Conservation (phyloP, 2,797 vertebrate genomes). For the Sebastes iracundus region DNA sequence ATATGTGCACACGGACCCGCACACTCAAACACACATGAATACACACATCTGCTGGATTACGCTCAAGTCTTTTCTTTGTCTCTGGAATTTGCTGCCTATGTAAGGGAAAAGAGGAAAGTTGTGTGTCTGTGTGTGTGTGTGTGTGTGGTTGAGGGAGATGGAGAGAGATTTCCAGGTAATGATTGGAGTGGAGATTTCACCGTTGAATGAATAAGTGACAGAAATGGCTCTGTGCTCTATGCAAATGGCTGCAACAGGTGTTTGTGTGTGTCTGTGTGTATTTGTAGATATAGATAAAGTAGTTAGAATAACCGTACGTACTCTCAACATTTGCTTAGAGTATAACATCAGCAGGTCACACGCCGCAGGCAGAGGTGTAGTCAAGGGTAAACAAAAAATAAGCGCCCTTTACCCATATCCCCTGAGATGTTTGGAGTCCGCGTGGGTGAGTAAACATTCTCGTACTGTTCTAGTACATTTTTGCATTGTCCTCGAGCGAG, state of each 20-base stretch:
- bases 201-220: constrained; percentile 47
- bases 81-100: constrained; percentile 20
- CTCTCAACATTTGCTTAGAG: constrained; percentile 36
- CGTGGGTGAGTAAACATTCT: neutral
- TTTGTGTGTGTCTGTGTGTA: constrained; percentile 26
- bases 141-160: neutral
- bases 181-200: constrained; percentile 52
- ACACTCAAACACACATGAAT: constrained; percentile 47
- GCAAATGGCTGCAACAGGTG: constrained; percentile 19
- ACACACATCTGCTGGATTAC: constrained; percentile 55
- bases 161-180: constrained; percentile 50
- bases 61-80: constrained; percentile 38
- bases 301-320: constrained; percentile 11
- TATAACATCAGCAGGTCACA: constrained; percentile 1
- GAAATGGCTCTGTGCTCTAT: constrained; percentile 37
- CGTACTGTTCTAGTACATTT: neutral
- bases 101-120: constrained; percentile 3
- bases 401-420: neutral
- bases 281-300: constrained; percentile 22
- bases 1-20: constrained; percentile 48
- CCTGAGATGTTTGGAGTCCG: neutral
- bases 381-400: neutral
- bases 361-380: neutral
- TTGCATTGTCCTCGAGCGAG: neutral
- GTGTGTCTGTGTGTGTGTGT: constrained; percentile 2